Base-by-base conservation (phyloP, 2,888 invertebrate species). In the Mantis religiosa region DNA sequence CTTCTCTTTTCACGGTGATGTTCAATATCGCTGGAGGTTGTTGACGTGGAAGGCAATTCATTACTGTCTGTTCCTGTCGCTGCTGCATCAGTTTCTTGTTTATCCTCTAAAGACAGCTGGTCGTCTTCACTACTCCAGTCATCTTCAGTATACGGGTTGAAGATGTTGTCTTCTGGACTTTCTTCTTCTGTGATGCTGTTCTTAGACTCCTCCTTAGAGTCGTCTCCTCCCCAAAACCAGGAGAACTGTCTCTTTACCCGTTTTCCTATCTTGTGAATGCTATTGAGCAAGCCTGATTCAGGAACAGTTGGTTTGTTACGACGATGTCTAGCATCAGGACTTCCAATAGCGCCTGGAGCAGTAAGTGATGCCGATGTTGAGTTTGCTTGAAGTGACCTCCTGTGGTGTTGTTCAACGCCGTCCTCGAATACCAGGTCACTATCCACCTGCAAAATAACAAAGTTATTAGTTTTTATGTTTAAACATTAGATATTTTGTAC, bases 351-450 rank as follows among this genome's bases (percentile, higher is more conserved):
- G 71, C 3, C 54, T 20, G 20, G 54, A 20, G 54, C 3, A 6
- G 54, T 71, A 6, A 71, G 54, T 25, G 54, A 71, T 20, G 54
- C 54, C 25, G 54, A 15, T 71, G 54, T 71, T 71, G 54, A 3
- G 6, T 71, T 71, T 20, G 54, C 54, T 20, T 71, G 54, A 25
- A 25, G 6, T 20, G 54, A 71, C 3, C 54, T 71, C 25, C 54
- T 15, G 15, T 71, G 54, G 20, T 71, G 54, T 71, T 71, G 54
- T 25, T 71, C 54, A 15, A 71, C 20, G 0, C 71, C 89, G 28
- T 91, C 91, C 34, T 90, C 91, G 88, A 91, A 91, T 84, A 91
- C 91, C 88, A 91, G 88, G 89, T 91, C 91, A 84, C 87, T 89
- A 87, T 90, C 90, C 54, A 71, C 54, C 54, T 71, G 54, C 1